Evolutionary conservation across 92 coral and sea anemone genomes (phyloP).

Genomic region (Epizoanthus scotinus): DNA sequence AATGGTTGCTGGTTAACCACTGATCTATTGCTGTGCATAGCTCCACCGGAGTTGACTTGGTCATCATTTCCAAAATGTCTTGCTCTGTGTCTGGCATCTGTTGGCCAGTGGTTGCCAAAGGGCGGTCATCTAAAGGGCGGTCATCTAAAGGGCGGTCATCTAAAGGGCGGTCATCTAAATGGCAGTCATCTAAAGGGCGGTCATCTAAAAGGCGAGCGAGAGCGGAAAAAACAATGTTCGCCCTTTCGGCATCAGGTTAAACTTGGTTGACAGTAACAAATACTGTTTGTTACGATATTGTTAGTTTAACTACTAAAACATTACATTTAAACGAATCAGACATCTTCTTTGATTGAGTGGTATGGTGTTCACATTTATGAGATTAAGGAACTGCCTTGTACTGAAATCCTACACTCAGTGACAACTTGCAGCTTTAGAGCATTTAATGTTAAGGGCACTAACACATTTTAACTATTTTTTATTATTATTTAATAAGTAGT

Average conservation of each 20-base stretch:
- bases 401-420: background rate
- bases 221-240: slow-evolving; percentile 41
- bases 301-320: background rate
- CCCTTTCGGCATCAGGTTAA: slow-evolving; percentile 35
- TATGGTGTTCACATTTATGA: too few relatives aligned
- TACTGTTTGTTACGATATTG: background rate
- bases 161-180: slow-evolving; percentile 18
- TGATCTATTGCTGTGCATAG: slow-evolving; percentile 14
- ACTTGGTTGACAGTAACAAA: background rate
- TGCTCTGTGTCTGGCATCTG: background rate
- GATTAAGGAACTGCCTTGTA: background rate
- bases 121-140: slow-evolving; percentile 10
- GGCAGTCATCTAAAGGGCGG: slow-evolving; percentile 9
- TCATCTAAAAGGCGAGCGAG: slow-evolving; percentile 39
- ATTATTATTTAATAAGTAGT: too few relatives aligned
- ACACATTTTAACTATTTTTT: too few relatives aligned
- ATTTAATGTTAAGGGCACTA: too few relatives aligned
- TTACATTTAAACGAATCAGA: background rate
- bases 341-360: slow-evolving; percentile 2
- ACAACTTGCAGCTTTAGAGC: too few relatives aligned
- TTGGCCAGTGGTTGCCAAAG: slow-evolving; percentile 11
- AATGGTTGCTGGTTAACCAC: slow-evolving; percentile 10
- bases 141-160: slow-evolving; percentile 34
- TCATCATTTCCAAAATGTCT: slow-evolving; percentile 19
- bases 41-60: slow-evolving; percentile 17